These are phyloP conservation scores for Hemitrygon akajei DNA, from an alignment of 2,797 vertebrate species.

Conservation along the genomic window DNA sequence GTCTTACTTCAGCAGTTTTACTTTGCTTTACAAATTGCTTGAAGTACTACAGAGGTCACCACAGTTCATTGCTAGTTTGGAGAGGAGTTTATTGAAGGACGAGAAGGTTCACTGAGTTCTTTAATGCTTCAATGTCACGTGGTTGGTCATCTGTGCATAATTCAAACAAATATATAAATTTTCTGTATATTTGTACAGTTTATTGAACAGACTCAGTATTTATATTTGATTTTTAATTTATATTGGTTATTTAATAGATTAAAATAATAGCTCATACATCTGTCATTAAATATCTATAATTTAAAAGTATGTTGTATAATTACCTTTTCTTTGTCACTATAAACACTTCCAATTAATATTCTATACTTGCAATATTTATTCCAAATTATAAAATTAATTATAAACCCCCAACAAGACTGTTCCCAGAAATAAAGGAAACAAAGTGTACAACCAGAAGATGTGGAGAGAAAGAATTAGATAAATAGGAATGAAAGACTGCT, in stretches of 20 bases:
- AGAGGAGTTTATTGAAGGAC: background rate
- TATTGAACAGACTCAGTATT: background rate
- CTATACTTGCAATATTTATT: background rate
- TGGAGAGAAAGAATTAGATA: background rate
- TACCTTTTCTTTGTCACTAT: background rate
- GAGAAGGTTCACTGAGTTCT: background rate
- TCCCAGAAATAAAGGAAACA: background rate
- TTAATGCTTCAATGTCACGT: background rate
- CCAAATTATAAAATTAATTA: background rate
- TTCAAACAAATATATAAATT: background rate
- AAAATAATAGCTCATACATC: background rate
- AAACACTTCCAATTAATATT: background rate
- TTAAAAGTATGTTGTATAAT: background rate
- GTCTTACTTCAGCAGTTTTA: background rate
- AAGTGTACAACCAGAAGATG: background rate
- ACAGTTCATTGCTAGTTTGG: constrained; percentile 4
- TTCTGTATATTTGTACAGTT: background rate
- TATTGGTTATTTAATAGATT: background rate
- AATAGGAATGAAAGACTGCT: background rate
- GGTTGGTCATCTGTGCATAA: background rate
- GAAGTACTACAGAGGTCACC: background rate
- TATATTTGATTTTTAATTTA: background rate
- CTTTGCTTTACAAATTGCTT: background rate
- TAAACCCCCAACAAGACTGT: background rate
- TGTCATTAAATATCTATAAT: background rate